Conservation (phyloP, 1,140 invertebrate species). For the Trichonephila clavipes region DNA sequence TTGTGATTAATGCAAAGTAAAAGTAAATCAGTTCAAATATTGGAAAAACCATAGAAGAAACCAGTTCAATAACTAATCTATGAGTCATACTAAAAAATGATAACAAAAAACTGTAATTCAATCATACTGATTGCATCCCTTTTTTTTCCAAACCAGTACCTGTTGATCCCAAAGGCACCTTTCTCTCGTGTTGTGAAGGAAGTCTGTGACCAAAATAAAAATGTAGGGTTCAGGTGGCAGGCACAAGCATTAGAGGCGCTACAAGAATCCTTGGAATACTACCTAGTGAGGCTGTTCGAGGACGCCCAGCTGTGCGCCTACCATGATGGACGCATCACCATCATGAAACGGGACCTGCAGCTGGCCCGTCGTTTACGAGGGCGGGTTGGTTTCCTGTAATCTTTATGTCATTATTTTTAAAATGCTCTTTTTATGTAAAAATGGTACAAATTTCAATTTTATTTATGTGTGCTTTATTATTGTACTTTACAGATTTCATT, state of each 20-base stretch:
- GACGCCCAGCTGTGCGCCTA: neutral
- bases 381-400: neutral
- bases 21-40: no score
- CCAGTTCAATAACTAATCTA: no score
- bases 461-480: no score
- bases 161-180: neutral
- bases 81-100: no score
- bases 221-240: neutral
- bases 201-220: neutral
- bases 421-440: no score
- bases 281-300: neutral
- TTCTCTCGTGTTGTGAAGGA: neutral
- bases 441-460: no score
- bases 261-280: neutral
- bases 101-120: no score
- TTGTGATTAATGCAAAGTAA: no score
- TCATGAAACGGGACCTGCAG: neutral
- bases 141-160: neutral
- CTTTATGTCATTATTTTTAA: no score
- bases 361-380: neutral
- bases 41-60: no score
- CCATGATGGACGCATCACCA: neutral
- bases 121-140: no score
- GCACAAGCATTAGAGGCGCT: neutral
- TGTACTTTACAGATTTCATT: no score